Percentiles rank a stretch among this genome's conserved stretches.
These are phyloP conservation scores for Ciconia boyciana DNA, from an alignment of 2,113 vertebrate species.

Conservation along the genomic window DNA sequence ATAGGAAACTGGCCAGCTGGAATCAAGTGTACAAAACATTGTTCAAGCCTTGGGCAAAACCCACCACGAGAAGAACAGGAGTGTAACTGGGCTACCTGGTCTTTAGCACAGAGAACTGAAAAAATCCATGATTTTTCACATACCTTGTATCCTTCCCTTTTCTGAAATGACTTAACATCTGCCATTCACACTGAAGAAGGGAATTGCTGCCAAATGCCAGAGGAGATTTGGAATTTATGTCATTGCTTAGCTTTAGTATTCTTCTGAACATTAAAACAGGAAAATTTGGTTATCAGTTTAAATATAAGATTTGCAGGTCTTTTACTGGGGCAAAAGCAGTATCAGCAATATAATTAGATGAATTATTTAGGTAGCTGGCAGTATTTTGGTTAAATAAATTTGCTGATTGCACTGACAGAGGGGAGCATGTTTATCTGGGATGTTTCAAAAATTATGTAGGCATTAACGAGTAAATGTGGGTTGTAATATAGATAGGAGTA, in stretches of 20 bases:
- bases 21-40: not conserved
- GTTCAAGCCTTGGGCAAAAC: not conserved
- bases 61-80: not conserved
- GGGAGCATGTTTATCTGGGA: not conserved
- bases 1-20: not conserved
- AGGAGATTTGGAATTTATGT: not conserved
- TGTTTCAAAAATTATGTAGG: not conserved
- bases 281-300: not conserved
- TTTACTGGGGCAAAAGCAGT: not conserved
- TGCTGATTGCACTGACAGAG: not conserved
- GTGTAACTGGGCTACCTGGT: not conserved
- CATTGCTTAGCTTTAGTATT: not conserved
- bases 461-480: not conserved
- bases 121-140: not conserved
- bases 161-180: conserved; percentile 12
- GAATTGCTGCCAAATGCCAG: not conserved
- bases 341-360: not conserved
- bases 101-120: not conserved
- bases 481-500: not conserved
- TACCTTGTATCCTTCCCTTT: not conserved
- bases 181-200: not conserved
- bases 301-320: not conserved
- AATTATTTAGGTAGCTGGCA: not conserved
- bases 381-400: not conserved
- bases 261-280: not conserved